Conservation (phyloP, 1,140 invertebrate genomes). For the Physella acuta region DNA sequence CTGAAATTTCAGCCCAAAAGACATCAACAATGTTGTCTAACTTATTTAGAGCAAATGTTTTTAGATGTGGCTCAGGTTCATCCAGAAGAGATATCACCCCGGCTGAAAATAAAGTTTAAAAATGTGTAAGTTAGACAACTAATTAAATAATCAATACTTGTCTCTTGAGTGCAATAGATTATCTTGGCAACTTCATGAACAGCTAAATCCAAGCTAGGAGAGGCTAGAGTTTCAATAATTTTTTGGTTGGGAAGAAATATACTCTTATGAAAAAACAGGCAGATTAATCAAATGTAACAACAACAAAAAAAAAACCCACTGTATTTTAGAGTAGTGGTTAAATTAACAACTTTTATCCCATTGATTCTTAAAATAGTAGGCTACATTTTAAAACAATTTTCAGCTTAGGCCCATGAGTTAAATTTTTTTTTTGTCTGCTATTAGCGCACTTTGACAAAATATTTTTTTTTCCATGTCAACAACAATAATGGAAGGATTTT, state of each 20-base stretch:
- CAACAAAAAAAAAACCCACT: not conserved
- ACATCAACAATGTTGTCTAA: constrained; percentile 92
- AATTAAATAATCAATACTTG: not conserved
- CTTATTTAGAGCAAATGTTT: constrained; percentile 84
- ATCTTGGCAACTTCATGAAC: too few species aligned
- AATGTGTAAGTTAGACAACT: constrained; percentile 3
- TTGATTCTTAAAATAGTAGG: too few species aligned
- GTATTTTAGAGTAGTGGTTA: too few species aligned
- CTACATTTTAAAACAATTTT: too few species aligned
- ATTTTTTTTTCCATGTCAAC: too few species aligned
- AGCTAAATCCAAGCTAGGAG: too few species aligned
- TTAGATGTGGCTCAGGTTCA: constrained; percentile 88
- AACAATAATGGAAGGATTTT: too few species aligned
- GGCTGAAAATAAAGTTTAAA: constrained; percentile 57
- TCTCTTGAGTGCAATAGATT: not conserved
- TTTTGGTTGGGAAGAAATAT: not conserved
- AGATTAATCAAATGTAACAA: not conserved
- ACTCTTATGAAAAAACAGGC: not conserved
- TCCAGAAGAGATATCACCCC: constrained; percentile 95
- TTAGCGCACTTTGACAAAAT: too few species aligned
- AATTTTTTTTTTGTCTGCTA: too few species aligned
- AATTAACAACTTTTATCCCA: too few species aligned
- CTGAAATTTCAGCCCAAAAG: constrained; percentile 98
- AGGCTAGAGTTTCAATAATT: too few species aligned
- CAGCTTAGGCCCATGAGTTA: too few species aligned